A percentile compares a stretch with the other conserved stretches of the same genome.
Evolutionary conservation across 2,888 invertebrate genomes (phyloP).

Genomic region (Drosophila niveifrons): DNA sequence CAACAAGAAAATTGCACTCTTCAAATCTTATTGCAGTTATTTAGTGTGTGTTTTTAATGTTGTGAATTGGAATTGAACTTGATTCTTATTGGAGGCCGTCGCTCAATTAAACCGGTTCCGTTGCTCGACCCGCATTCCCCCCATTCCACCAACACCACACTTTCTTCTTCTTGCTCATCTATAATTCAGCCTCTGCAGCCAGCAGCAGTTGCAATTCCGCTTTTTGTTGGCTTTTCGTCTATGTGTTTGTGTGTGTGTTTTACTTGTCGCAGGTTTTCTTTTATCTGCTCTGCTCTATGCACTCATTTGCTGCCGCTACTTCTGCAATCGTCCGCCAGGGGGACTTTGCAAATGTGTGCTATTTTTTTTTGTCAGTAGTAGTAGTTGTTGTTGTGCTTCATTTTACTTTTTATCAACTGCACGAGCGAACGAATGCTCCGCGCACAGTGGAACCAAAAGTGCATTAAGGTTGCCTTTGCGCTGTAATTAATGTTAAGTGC

Average conservation of each 20-base stretch:
- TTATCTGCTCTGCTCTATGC: slow-evolving; percentile 47
- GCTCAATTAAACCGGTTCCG: slow-evolving; percentile 79
- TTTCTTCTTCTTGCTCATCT: slow-evolving; percentile 20
- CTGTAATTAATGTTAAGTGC: slow-evolving; percentile 69
- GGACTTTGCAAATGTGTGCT: slow-evolving; percentile 52
- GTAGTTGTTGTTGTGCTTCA: slow-evolving; percentile 3
- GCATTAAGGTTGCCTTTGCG: slow-evolving; percentile 57
- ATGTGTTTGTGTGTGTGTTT: slow-evolving; percentile 18
- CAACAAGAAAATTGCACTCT: slow-evolving; percentile 3
- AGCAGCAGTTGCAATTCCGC: slow-evolving; percentile 59
- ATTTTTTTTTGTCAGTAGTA: slow-evolving; percentile 12
- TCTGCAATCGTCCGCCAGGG: slow-evolving; percentile 32
- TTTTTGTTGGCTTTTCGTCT: slow-evolving; percentile 44
- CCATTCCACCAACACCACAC: neutral
- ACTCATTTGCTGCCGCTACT: slow-evolving; percentile 42
- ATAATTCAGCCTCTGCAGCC: slow-evolving; percentile 49
- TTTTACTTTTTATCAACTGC: slow-evolving; percentile 48
- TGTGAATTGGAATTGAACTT: slow-evolving; percentile 60
- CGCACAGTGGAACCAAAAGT: slow-evolving; percentile 61
- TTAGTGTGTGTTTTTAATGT: slow-evolving; percentile 27
- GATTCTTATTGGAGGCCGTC: slow-evolving; percentile 77
- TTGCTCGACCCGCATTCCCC: neutral
- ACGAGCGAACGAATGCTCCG: slow-evolving; percentile 3
- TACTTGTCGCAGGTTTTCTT: slow-evolving; percentile 51
- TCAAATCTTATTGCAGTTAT: slow-evolving; percentile 15